Evolutionary conservation across 92 coral and sea anemone genomes (phyloP), one percentile per base, ranked within the genome.

Genomic region (Hydrozoanthus gracilis): DNA sequence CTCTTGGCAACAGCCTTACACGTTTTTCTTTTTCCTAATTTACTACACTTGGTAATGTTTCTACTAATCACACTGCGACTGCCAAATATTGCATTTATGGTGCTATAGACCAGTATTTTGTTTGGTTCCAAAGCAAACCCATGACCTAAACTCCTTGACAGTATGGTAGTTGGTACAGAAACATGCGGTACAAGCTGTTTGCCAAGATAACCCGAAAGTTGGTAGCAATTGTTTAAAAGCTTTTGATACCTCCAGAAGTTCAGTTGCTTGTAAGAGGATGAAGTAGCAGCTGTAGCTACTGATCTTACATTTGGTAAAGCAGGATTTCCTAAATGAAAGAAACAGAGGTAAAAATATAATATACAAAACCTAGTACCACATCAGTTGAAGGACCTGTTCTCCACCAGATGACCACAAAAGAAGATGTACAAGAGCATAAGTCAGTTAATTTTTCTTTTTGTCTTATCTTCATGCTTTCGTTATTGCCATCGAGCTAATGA

Each of bases 1-100:
- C 6, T 16, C 46, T 93, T 92, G 16, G 98, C 98, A 2, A 96
- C 99, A 44, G 99, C 99, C 62, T 96, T 96, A 91, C 98, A 95
- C 3, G 99, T 95, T 90, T 96, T 96, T 51, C 95, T 87, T 77
- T 96, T 96, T 16, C 99, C 99, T 8, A 88, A 93, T 84, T 96
- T 96, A 61, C 96, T 96, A 65, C 90, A 80, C 51, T 82, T 75
- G 3, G 90, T 96, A 27, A 96, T 88, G 3, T 86, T 72, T 76
- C 96, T 82, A 45, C 45, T 16, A n/a, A 70, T 7, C 7, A 86
- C 17, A 61, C 51, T 61, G 17, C 44, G 17, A 4, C 39, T 18
- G 18, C 60, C 20, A 64, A 46, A 45, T 6, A 17, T 0, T 3
- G 75, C 35, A n/a, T 16, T 80, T 58, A 47, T 45, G 46, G 62